Base-by-base conservation (phyloP, 1,140 invertebrate species). In the Theocolax elegans region DNA sequence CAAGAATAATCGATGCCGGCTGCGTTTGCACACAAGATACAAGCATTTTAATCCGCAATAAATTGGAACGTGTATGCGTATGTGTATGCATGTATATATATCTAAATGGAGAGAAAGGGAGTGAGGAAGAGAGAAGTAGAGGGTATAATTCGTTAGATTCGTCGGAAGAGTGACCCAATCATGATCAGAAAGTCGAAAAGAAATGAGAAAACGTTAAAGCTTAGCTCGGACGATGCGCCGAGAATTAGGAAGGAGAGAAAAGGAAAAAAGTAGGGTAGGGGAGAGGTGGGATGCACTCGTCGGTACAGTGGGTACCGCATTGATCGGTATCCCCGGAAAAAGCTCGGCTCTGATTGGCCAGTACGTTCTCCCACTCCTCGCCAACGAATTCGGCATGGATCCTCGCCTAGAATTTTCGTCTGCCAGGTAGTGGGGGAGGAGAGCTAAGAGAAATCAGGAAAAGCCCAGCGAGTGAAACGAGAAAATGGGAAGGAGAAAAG, bases 281-380 rank as follows among this genome's bases (percentile, higher is more conserved):
- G 56, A 72, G 76, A 77, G 74, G 75, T 75, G 78, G 79, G 74
- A 74, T 68, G 73, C 76, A 76, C 74, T 76, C 65, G 83, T 81
- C 80, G 79, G 82, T 83, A 84, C 75, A 81, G 78, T 77, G 80
- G 82, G 69, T 76, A 82, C 71, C 80, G 80, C 84, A 85, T 85
- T 83, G 84, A 85, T 85, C 84, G 81, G n/a, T n/a, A 78, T 79
- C 72, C 79, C 77, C 73, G 73, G 68, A 60, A 75, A 75, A 75
- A 77, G 67, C 78, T 72, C 67, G 29, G 56, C 76, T 77, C 76
- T 72, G 76, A 85, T 85, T 85, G 84, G 84, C 73, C 74, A 53
- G 15, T 42, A 35, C 29, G 42, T 13, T 38, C 62, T 53, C 51
- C 51, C 21, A n/a, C 76, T 71, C 49, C 59, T 73, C 73, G 71